Base-by-base conservation (phyloP, 1,140 invertebrate genomes). In the Pseudomyrmex concolor region DNA sequence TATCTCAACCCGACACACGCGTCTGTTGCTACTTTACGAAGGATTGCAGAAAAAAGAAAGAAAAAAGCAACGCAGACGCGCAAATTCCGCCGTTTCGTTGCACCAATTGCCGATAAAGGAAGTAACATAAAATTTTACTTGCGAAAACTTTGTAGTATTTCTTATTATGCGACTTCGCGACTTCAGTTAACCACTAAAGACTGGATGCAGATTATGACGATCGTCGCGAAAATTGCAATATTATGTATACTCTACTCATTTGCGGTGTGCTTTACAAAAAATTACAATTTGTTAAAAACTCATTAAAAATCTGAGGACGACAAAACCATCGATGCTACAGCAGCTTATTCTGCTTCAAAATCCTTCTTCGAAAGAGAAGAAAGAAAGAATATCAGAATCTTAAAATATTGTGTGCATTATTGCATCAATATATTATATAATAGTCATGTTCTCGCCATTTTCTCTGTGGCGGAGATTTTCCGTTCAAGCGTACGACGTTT, bases 131-230 rank as follows among this genome's bases (percentile, higher is more conserved):
- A 17, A 22, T 34, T 51, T n/a, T 25, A n/a, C 22, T 51, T 13
- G 45, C 12, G n/a, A 22, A 54, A 66, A 25, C 45, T 76, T 76
- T 74, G 43, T 64, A 17, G 45, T 19, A 17, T 17, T 74, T 66
- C 25, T 67, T 67, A 34, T 43, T 67, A 34, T 43, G n/a, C 50
- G 9, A 77, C 25, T 45, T 25, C n/a, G 73, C 19, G 12, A 55
- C 59, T 76, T 76, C 50, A 13, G 34, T 13, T 68, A 68, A 78
- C 17, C 63, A 43, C 34, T 43, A 15, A 68, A 64, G 7, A 9
- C 17, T 25, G 17, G 45, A 55, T 25, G 10, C 22, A 7, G 59
- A 54, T 12, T 51, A 10, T 64, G 8, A 63, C n/a, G 50, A 34
- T 8, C 12, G 7, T 66, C 63, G 50, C 13, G 13, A 19, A 25